Evolutionary conservation across 2,888 invertebrate genomes (phyloP), one percentile per base, ranked within the genome.

Genomic region (Pterobdella sp.): DNA sequence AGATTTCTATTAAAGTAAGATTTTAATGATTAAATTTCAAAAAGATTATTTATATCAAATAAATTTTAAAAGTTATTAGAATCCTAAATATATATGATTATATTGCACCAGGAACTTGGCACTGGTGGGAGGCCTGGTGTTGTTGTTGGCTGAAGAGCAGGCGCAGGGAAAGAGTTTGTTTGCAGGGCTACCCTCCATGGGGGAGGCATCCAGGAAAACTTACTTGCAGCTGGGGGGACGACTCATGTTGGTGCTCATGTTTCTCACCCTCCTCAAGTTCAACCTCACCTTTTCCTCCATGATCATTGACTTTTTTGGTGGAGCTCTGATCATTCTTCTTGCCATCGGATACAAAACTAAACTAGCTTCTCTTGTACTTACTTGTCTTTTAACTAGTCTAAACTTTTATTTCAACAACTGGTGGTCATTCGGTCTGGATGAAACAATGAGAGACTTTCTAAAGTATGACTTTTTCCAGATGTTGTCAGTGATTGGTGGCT

Each of bases 381-480:
- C 97, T 72, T 83, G 91, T 72, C 89, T 97, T 85, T 88, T 99
- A 70, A 87, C 90, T 1, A 87, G 90, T 67, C 88, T 98, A 80
- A 99, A 99, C 86, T 88, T 97, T 78, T 97, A 95, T 85, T 92
- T 96, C 85, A 98, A 99, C 85, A 93, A 94, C 78, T 99, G 94
- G 93, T 98, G 98, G 98, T 88, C 88, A 80, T 91, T 97, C 82
- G 94, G 96, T 1, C 88, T 91, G 7, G 92, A 95, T 85, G 94
- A 94, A 81, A 94, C 96, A 72, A 90, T 97, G 79, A 88, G 97
- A 84, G 98, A 99, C 86, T 99, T 98, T 87, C 90, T 98, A 79
- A 99, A 99, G 88, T 99, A 99, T 83, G 98, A 99, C 86, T 99
- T 99, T 88, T 91, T 91, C 75, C 89, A 98, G 92, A 99, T 98